Evolutionary conservation across 2,113 vertebrate species (phyloP).

Genomic region (Gallinago jamesoni): DNA sequence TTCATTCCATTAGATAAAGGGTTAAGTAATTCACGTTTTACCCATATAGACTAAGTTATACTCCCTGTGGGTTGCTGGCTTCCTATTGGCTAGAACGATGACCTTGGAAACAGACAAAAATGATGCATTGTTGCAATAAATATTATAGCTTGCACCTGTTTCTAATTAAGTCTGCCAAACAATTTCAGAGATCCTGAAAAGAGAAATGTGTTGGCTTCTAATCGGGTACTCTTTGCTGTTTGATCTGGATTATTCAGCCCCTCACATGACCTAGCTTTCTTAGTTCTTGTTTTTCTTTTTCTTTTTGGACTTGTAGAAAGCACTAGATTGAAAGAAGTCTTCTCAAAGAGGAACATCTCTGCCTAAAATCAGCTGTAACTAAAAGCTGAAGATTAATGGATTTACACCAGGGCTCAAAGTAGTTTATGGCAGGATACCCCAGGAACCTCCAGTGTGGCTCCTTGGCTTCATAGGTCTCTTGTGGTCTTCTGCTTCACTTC

Average conservation of each 20-base stretch:
- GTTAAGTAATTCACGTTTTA: slow-evolving; percentile 52
- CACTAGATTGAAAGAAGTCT: background rate
- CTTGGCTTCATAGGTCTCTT: background rate
- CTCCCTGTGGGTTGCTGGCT: slow-evolving; percentile 54
- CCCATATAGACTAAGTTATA: slow-evolving; percentile 48
- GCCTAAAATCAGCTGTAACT: background rate
- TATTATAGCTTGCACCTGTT: slow-evolving; percentile 70
- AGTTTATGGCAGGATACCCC: background rate
- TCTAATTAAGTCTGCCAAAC: slow-evolving; percentile 68
- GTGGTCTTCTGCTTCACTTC: background rate
- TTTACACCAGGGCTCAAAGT: background rate
- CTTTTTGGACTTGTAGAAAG: background rate
- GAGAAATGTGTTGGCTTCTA: slow-evolving; percentile 63
- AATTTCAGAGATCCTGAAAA: slow-evolving; percentile 61
- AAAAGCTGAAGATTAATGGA: background rate
- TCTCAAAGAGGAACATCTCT: slow-evolving; percentile 1
- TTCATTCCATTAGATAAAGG: slow-evolving; percentile 56
- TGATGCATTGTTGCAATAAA: slow-evolving; percentile 70
- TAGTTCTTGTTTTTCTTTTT: slow-evolving; percentile 22
- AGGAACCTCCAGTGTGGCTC: background rate
- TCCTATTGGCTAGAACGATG: slow-evolving; percentile 56
- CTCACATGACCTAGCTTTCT: background rate
- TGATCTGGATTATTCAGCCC: slow-evolving; percentile 52
- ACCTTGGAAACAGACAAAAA: slow-evolving; percentile 69
- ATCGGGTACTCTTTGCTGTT: slow-evolving; percentile 46